Conservation (phyloP, 2,797 vertebrate genomes). For the Loriculus beryllinus region DNA sequence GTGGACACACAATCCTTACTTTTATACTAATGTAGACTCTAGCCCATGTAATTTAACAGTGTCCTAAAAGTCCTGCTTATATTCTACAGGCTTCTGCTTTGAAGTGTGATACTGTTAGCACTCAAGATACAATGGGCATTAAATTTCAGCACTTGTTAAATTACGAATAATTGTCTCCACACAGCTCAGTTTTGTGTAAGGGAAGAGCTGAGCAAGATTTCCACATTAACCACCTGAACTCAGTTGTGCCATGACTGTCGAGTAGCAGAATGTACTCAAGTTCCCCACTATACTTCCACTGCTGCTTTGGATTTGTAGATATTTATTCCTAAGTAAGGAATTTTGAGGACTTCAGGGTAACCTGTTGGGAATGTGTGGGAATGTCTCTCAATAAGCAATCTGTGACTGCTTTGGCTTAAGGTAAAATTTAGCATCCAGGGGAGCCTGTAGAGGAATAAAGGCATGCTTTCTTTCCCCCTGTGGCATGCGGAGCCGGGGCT, state of each 20-base stretch:
- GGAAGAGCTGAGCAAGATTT: slow-evolving; percentile 27
- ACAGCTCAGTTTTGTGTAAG: slow-evolving; percentile 18
- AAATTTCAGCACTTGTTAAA: slow-evolving; percentile 49
- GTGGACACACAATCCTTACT: slow-evolving; percentile 45
- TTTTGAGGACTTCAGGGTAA: slow-evolving; percentile 19
- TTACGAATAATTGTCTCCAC: slow-evolving; percentile 21
- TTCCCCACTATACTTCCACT: slow-evolving; percentile 8
- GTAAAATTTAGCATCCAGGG: slow-evolving; percentile 60
- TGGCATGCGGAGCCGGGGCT: slow-evolving; percentile 1
- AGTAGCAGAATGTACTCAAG: neutral
- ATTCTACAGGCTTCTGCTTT: neutral
- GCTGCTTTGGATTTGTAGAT: neutral
- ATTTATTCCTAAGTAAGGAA: slow-evolving; percentile 21
- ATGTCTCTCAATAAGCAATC: slow-evolving; percentile 68
- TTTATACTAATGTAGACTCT: neutral
- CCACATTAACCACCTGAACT: neutral
- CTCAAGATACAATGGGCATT: neutral
- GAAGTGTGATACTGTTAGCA: slow-evolving; percentile 11
- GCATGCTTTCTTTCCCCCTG: slow-evolving; percentile 70
- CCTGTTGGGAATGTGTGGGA: slow-evolving; percentile 50
- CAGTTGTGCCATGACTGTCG: neutral
- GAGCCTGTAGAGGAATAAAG: slow-evolving; percentile 69
- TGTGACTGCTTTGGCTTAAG: slow-evolving; percentile 73
- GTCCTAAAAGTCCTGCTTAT: neutral
- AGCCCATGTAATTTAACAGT: slow-evolving; percentile 9